Evolutionary conservation across 2,797 vertebrate genomes (phyloP), one percentile per base, ranked within the genome.

Genomic region (Notolabrus celidotus): DNA sequence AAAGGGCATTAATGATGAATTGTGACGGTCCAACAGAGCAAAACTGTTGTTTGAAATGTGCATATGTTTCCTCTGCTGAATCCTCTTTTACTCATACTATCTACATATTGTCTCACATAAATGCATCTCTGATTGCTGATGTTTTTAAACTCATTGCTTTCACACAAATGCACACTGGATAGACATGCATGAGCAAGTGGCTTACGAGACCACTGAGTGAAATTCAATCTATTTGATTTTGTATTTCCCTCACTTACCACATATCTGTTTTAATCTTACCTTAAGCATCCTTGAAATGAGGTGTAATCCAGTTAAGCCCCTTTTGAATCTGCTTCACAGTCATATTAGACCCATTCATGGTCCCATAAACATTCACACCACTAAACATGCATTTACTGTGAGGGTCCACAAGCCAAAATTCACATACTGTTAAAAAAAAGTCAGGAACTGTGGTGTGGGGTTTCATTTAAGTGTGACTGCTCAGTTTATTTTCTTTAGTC

Each of bases 231-330:
- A 88, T 92, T 91, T 89, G 84, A 87, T 89, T 92, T 88, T 86
- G 86, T 88, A 86, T 92, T 91, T 89, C 89, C 75, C 79, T 90
- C 91, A 87, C 87, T 92, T 86, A 88, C 86, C 87, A 74, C 89
- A 89, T 90, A 93, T 92, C 91, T 92, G 89, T 93, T 94, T 92
- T 94, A 93, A 93, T 94, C 92, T 93, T 87, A 93, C 92, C 87
- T 92, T 92, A 94, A 93, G 92, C 90, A 89, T 91, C 87, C 90
- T 91, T 91, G 91, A 93, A 94, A 94, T 92, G 89, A 93, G 88
- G 89, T 91, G 92, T 93, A 94, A 93, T 93, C 92, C 92, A 90
- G 82, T 91, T 92, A 94, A 93, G 86, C 89, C 86, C 78, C 15
- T 72, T 93, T 91, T 90, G 88, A 94, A 93, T 92, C 85, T 89